These are phyloP conservation scores for Diplolepis rosae DNA, from an alignment of 2,888 invertebrate species.

Conservation along the genomic window DNA sequence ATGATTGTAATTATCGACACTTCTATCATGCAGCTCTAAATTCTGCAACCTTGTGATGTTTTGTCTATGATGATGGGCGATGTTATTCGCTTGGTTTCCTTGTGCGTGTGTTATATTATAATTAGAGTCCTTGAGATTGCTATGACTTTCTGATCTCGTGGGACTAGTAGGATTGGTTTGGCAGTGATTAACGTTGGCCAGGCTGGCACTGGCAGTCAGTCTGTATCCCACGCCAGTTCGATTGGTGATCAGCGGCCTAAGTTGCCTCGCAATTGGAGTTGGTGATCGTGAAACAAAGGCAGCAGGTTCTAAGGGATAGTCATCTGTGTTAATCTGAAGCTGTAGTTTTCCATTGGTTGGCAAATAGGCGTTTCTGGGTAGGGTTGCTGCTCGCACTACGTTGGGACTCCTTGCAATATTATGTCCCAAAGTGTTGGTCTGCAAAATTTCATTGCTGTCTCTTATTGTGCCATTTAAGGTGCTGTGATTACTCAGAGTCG, in stretches of 20 bases:
- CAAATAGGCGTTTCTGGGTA: slow-evolving; percentile 82
- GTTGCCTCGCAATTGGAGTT: slow-evolving; percentile 64
- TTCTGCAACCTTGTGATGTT: slow-evolving; percentile 64
- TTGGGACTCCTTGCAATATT: slow-evolving; percentile 65
- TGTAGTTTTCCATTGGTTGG: slow-evolving; percentile 68
- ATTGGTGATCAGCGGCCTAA: slow-evolving; percentile 54
- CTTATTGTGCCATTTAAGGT: slow-evolving; percentile 77
- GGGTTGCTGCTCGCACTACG: slow-evolving; percentile 79
- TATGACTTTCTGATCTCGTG: slow-evolving; percentile 70
- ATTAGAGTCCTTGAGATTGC: slow-evolving; percentile 70
- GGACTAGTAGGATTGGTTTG: slow-evolving; percentile 68
- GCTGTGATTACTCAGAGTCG: slow-evolving; percentile 70
- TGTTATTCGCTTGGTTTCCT: slow-evolving; percentile 50
- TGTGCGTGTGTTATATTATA: slow-evolving; percentile 65
- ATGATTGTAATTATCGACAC: slow-evolving; percentile 69
- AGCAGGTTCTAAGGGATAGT: slow-evolving; percentile 69
- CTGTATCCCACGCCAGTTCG: slow-evolving; percentile 55
- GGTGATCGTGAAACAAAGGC: slow-evolving; percentile 71
- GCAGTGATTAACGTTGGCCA: slow-evolving; percentile 72
- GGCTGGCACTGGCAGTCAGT: slow-evolving; percentile 68
- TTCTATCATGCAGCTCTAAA: slow-evolving; percentile 64
- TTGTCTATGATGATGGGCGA: slow-evolving; percentile 59
- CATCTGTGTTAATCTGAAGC: slow-evolving; percentile 66
- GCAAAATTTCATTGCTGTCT: slow-evolving; percentile 75
- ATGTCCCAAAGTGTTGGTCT: slow-evolving; percentile 68